Evolutionary conservation across 2,113 vertebrate species (phyloP), one percentile per base, ranked within the genome.

Genomic region (Sebastes schlegelii): DNA sequence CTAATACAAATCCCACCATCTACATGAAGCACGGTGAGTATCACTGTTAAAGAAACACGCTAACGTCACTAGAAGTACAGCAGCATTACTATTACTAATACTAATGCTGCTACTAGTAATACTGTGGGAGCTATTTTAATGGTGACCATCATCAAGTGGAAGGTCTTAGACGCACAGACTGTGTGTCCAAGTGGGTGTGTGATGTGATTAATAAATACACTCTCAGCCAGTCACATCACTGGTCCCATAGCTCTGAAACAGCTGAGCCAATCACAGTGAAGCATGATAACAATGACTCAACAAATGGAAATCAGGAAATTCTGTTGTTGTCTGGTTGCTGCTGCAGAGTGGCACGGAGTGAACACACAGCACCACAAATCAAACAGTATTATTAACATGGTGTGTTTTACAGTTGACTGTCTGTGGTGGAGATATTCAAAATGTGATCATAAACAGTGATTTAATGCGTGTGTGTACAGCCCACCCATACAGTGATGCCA

Each of bases 401-500:
- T 34, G 34, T 34, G 34, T 34, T 34, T 34, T 34, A 34, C 34
- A 34, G 34, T 34, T 34, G 34, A 34, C 34, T 34, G 34, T 34
- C 34, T 34, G 34, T 34, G 34, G 34, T 34, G 3, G 34, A 34
- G 34, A 34, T 4, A 34, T 34, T 34, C 34, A 34, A 34, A 34
- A 34, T 34, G 34, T 34, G 34, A 34, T 34, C 34, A 34, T 34
- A 34, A 34, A 34, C 34, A 34, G 34, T 34, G 34, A 66, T 66
- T 48, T 46, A 8, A 23, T 60, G 11, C 61, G 58, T 42, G 5
- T 46, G n/a, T 42, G 14, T 82, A n/a, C 83, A 99, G 98, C 98
- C 98, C 43, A 99, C 97, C 87, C 97, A 98, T 84, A 99, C 98
- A 46, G 98, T 99, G 87, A 99, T 99, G 98, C 98, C 98, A 48